These are phyloP conservation scores for Eilema caniola DNA, from an alignment of 2,888 invertebrate species.

Conservation along the genomic window DNA sequence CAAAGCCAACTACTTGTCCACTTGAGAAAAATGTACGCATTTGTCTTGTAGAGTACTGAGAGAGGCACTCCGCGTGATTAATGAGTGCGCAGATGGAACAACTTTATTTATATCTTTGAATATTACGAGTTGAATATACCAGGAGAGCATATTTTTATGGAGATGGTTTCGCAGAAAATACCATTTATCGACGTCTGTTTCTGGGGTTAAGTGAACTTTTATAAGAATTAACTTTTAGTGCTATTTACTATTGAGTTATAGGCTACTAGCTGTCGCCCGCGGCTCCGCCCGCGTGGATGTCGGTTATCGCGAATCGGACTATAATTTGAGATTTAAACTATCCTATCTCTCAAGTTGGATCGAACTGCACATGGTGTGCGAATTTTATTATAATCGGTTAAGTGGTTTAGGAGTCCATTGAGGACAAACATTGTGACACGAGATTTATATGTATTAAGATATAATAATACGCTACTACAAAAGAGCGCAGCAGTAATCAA, in stretches of 20 bases:
- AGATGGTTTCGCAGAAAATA: conserved; percentile 20
- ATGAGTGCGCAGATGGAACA: conserved; percentile 41
- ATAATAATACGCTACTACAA: too few species aligned
- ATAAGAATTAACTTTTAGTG: neutral
- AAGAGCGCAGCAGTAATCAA: too few species aligned
- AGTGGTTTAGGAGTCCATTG: too few species aligned
- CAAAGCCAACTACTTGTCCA: conserved; percentile 39
- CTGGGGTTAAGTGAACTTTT: neutral
- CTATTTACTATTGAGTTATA: neutral
- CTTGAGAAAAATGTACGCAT: conserved; percentile 53
- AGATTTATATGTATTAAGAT: too few species aligned
- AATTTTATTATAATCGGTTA: too few species aligned
- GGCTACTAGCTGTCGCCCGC: too few species aligned
- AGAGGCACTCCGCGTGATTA: conserved; percentile 50
- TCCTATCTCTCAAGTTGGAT: too few species aligned
- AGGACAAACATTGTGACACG: too few species aligned
- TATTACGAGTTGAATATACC: conserved; percentile 18
- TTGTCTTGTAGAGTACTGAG: conserved; percentile 44
- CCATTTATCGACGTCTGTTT: conserved; percentile 3
- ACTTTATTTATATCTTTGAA: conserved; percentile 40
- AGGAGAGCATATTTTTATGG: conserved; percentile 28
- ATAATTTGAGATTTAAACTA: too few species aligned
- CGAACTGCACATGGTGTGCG: too few species aligned
- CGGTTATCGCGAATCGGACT: too few species aligned
- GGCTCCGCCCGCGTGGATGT: too few species aligned